phyloP scores from a whole-genome alignment of 30 jellyfish, hydroid and myxozoan species.

The Calvadosia cruxmelitensis region DNA sequence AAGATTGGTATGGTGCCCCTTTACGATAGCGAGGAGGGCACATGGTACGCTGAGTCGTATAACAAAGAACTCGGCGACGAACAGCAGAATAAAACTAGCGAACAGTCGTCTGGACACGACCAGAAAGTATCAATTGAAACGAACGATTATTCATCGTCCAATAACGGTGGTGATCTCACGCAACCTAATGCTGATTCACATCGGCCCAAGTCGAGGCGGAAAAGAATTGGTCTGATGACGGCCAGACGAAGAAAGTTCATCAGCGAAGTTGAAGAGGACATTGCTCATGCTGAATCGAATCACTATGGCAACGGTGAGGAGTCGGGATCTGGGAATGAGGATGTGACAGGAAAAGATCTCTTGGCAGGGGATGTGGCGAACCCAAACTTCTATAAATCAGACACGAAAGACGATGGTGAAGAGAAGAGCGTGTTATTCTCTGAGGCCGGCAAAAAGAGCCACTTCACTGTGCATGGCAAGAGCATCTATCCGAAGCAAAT shows the following conservation, averaged over 20 bases:
- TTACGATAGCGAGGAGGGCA: background rate
- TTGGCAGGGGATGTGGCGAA: conserved; percentile 4
- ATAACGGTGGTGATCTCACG: background rate
- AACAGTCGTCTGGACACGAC: background rate
- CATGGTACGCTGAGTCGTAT: background rate
- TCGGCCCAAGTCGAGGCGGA: conserved; percentile 14
- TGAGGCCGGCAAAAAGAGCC: conserved; percentile 4
- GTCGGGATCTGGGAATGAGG: background rate
- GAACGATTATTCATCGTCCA: background rate
- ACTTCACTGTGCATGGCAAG: conserved; percentile 13
- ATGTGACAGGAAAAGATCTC: conserved; percentile 2
- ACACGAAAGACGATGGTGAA: background rate
- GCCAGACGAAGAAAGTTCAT: conserved; percentile 19
- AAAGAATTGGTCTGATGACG: conserved; percentile 16
- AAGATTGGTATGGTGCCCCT: background rate
- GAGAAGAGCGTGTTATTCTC: background rate
- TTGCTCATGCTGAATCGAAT: background rate
- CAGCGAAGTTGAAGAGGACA: conserved; percentile 3
- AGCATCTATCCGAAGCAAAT: conserved; percentile 19
- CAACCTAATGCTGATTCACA: conserved; percentile 1
- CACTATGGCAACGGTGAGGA: background rate
- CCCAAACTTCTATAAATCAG: background rate
- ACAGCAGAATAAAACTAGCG: background rate
- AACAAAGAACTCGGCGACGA: background rate
- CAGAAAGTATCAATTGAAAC: background rate